Base-by-base conservation (phyloP, 2,888 invertebrate genomes). In the Galerucella nymphaeae region DNA sequence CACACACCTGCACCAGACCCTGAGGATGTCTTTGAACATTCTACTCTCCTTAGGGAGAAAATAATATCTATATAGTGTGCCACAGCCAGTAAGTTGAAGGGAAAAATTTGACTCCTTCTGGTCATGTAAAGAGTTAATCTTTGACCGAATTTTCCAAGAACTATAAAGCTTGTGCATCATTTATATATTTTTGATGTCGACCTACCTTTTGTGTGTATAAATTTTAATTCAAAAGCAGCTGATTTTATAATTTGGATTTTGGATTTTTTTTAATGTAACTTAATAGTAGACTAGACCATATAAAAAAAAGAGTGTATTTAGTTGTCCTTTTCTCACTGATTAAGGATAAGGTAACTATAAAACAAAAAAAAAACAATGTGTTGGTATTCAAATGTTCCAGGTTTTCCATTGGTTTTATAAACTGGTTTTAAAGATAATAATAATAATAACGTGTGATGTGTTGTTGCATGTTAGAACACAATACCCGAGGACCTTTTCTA, bases 351-450 rank as follows among this genome's bases (percentile, higher is more conserved):
- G 86, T 86, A 86, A 86, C 82, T 86, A 85, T 78, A 85, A 85
- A 30, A 30, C 30, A 30, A 30, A 30, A 30, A 30, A 30, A 81
- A 77, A 81, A 81, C 80, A 81, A 83, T 90, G 91, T 91, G 91
- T 91, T 91, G 91, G 91, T 91, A 91, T 91, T 91, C 91, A 91
- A 91, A 91, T 91, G 91, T 87, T 84, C 81, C 81, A 81, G 79
- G 79, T 75, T 77, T 78, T 76, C 74, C 78, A 78, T 80, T 79
- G 75, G 76, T 77, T 81, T 80, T 80, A 77, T 80, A 78, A 79
- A 23, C 79, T 78, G 76, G 78, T 18, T 53, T 18, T 53, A 53
- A 53, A 53, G 18, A 77, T 77, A 80, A 80, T 75, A 70, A 80
- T 77, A 77, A 78, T 81, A 81, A 78, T 81, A 82, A 81, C 79